Conservation (phyloP, 2,113 vertebrate species). For the Cisticola juncidis region DNA sequence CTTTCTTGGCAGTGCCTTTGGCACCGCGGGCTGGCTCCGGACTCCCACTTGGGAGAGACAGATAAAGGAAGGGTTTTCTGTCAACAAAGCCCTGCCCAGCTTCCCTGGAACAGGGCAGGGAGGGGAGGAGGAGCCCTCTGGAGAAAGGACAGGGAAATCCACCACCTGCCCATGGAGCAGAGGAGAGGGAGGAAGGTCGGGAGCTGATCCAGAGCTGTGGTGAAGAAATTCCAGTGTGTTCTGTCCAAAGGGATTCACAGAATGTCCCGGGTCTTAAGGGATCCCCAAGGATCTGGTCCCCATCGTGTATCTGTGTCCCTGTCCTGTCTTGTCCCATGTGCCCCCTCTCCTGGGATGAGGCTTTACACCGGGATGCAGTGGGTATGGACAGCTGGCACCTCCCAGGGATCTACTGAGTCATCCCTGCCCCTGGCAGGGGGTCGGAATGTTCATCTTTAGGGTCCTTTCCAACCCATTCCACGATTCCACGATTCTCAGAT, state of each 20-base stretch:
- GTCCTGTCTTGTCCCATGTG: fast-evolving
- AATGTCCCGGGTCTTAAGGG: neutral
- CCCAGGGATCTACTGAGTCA: neutral
- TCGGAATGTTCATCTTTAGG: neutral
- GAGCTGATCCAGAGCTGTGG: neutral
- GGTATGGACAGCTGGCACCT: neutral
- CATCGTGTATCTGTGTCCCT: neutral
- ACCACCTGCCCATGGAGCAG: fast-evolving
- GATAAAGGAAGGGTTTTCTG: constrained; percentile 59
- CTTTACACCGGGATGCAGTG: neutral
- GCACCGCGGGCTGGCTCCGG: constrained; percentile 17
- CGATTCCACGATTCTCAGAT: neutral
- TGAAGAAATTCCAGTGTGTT: neutral
- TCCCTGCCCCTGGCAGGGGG: neutral
- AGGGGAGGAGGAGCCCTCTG: neutral
- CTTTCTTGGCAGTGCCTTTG: constrained; percentile 58
- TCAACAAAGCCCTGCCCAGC: constrained; percentile 44
- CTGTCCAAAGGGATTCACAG: neutral
- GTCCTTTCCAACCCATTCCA: neutral
- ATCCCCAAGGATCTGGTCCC: neutral
- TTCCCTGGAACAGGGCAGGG: constrained; percentile 6
- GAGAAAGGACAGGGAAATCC: neutral
- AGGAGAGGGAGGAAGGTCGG: neutral
- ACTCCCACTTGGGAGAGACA: constrained; percentile 52
- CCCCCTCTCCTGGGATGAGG: neutral